These are phyloP conservation scores for Harpalus rubripes DNA, from an alignment of 2,888 invertebrate species.

Conservation along the genomic window DNA sequence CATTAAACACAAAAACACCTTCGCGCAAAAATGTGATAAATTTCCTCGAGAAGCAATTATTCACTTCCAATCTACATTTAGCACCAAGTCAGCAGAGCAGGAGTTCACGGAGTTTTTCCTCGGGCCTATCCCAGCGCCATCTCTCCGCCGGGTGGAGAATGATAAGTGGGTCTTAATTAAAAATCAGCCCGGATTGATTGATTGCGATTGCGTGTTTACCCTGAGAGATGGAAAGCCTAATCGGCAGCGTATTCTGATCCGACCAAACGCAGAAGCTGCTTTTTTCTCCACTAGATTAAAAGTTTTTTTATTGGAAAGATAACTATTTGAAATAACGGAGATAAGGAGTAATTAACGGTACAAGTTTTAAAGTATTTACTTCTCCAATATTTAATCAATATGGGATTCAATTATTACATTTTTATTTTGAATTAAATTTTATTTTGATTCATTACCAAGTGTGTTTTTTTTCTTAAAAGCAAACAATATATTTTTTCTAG, in stretches of 20 bases:
- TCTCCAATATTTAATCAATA: background rate
- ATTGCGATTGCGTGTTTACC: conserved; percentile 45
- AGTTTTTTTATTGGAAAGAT: background rate
- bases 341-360: background rate
- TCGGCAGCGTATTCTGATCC: background rate
- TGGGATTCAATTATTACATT: too few relatives aligned
- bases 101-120: background rate
- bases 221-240: background rate
- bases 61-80: conserved; percentile 40
- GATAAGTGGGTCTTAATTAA: conserved; percentile 56
- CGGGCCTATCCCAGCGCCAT: conserved; percentile 14
- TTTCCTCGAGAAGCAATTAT: conserved; percentile 18
- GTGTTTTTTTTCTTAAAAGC: too few relatives aligned
- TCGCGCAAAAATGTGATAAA: conserved; percentile 29
- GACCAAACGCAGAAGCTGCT: background rate
- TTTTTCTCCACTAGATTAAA: background rate
- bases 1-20: conserved; percentile 21
- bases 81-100: conserved; percentile 18
- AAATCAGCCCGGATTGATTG: conserved; percentile 55
- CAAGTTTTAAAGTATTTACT: background rate
- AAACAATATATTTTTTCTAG: too few relatives aligned
- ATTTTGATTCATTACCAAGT: too few relatives aligned
- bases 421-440: too few relatives aligned
- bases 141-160: conserved; percentile 1
- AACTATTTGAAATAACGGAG: background rate